Evolutionary conservation across 2,888 invertebrate species (phyloP).

Genomic region (Macaria liturata): DNA sequence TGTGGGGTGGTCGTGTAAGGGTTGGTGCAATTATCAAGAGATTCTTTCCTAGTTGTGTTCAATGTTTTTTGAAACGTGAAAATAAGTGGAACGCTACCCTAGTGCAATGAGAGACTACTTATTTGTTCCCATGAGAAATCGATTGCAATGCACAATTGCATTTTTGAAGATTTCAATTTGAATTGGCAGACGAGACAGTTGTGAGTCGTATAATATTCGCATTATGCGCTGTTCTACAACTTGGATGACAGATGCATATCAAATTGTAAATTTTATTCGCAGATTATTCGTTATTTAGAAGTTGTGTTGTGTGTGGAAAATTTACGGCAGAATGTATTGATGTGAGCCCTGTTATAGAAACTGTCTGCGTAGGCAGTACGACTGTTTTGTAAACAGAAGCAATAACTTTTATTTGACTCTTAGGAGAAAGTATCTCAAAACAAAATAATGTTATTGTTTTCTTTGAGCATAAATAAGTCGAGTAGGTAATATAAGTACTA

Average conservation of each 20-base stretch:
- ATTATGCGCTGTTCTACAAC: conserved; percentile 1
- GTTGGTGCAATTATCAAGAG: conserved; percentile 65
- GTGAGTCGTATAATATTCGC: conserved; percentile 12
- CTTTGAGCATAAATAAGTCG: background rate
- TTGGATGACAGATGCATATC: too few relatives aligned
- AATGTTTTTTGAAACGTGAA: conserved; percentile 41
- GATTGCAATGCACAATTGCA: conserved; percentile 30
- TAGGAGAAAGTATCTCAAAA: background rate
- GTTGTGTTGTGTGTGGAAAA: too few relatives aligned
- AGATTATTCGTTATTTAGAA: too few relatives aligned
- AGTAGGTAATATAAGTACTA: background rate
- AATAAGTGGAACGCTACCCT: conserved; percentile 27
- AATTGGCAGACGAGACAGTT: conserved; percentile 23
- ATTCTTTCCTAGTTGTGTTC: conserved; percentile 48
- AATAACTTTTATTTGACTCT: background rate
- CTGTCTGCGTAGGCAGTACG: background rate
- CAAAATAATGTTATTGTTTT: conserved; percentile 1
- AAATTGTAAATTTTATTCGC: too few relatives aligned
- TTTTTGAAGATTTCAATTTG: conserved; percentile 30
- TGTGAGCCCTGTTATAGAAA: too few relatives aligned
- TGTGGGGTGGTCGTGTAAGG: conserved; percentile 53
- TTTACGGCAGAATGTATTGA: too few relatives aligned
- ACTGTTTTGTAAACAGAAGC: conserved; percentile 1
- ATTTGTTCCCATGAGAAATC: conserved; percentile 35
- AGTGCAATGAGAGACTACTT: conserved; percentile 18